Base-by-base conservation (phyloP, 2,888 invertebrate species). In the Chironomus riparius region DNA sequence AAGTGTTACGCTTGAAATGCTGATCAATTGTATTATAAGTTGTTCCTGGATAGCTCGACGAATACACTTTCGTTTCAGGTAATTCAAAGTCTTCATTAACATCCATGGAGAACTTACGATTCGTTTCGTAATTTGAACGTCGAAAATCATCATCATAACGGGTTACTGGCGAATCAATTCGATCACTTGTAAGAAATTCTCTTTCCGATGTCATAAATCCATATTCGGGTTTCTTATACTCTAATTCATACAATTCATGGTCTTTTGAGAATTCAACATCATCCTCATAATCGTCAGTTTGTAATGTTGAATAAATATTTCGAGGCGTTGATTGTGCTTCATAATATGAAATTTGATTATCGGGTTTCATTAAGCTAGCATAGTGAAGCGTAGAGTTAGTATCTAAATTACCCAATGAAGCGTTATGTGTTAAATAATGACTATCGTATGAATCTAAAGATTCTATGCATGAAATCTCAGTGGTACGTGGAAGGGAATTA, bases 31-130 rank as follows among this genome's bases (percentile, higher is more conserved):
- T 85, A 80, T 89, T 91, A 77, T 88, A 88, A 4, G 89, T 88
- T 73, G 92, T 92, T 76, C 94, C 94, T 22, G 94, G 94, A 83
- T 93, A 94, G 82, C 92, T 93, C 78, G 92, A 92, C 22, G 93
- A 93, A 84, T 93, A 94, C 4, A 93, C 89, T 82, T 92, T 92
- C 72, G 89, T 88, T 79, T 91, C 87, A 0, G 88, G 86, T 74
- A 88, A 83, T 77, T 86, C 85, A 78, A 88, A 88, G 81, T 90
- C 90, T 81, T 90, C 89, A 80, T 88, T 89, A 6, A 88, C 86
- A 81, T 92, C 92, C 77, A 91, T 85, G 6, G 91, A 90, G 80
- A 87, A 87, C 79, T 85, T 84, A 73, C 87, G 87, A 12, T 87
- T 86, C 79, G 88, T 87, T n/a, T 68, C 72, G 80, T 89, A 90